Evolutionary conservation across 2,888 invertebrate genomes (phyloP).

Genomic region (Auanema freiburgensis): DNA sequence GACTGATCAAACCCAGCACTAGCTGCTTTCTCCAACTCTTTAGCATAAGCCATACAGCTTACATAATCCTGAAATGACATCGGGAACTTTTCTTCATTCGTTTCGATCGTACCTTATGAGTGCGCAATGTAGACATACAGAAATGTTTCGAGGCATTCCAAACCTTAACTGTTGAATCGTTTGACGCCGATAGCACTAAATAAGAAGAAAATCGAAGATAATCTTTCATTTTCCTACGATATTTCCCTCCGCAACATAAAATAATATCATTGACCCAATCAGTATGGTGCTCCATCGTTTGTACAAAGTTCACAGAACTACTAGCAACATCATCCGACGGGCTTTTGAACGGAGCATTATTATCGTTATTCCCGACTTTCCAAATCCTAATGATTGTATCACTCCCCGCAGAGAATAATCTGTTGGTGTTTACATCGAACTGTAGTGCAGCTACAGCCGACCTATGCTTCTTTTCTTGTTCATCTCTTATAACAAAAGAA

Average conservation of each 20-base stretch:
- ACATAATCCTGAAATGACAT: constrained; percentile 83
- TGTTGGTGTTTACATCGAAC: constrained; percentile 81
- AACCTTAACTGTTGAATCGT: constrained; percentile 98
- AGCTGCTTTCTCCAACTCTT: constrained; percentile 85
- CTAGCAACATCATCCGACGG: not conserved
- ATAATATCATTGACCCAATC: constrained; percentile 99
- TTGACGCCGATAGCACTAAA: constrained; percentile 94
- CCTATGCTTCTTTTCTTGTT: constrained; percentile 87
- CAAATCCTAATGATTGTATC: constrained; percentile 88
- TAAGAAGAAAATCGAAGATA: constrained; percentile 25
- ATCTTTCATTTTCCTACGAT: constrained; percentile 71
- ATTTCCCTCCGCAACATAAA: constrained; percentile 91
- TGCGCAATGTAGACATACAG: constrained; percentile 96
- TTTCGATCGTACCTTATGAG: constrained; percentile 75
- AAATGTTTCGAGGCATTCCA: constrained; percentile 99
- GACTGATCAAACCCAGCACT: constrained; percentile 94
- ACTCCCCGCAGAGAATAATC: constrained; percentile 91
- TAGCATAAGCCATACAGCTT: constrained; percentile 93
- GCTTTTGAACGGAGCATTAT: not conserved
- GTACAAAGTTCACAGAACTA: constrained; percentile 3
- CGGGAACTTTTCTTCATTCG: no score
- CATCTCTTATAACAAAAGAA: constrained; percentile 90
- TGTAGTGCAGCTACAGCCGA: constrained; percentile 95
- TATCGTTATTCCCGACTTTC: constrained; percentile 70
- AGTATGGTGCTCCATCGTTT: constrained; percentile 98